Conservation (phyloP, 2,888 invertebrate genomes). For the Latrodectus hesperus region DNA sequence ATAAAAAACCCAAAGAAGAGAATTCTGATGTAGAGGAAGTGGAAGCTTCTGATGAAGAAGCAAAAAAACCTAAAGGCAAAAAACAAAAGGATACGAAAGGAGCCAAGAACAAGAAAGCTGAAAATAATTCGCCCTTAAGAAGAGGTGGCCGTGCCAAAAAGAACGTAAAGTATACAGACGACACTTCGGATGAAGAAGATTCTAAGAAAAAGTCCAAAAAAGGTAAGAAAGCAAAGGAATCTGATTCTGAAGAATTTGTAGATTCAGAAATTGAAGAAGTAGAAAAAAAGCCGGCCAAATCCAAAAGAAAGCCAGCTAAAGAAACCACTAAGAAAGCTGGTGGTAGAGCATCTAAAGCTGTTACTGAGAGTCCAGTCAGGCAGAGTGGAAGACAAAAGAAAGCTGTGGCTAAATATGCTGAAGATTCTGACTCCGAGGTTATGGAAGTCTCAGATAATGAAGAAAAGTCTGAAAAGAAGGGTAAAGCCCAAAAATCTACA, state of each 20-base stretch:
- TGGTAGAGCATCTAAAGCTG: slow-evolving; percentile 2
- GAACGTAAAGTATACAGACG: slow-evolving; percentile 17
- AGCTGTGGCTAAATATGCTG: slow-evolving; percentile 41
- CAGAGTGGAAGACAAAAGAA: slow-evolving; percentile 18
- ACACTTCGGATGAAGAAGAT: slow-evolving; percentile 22
- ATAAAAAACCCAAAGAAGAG: slow-evolving; percentile 1
- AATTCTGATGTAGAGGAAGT: slow-evolving; percentile 21
- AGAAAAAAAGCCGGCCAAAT: slow-evolving; percentile 13
- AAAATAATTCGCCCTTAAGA: neutral
- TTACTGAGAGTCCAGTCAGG: neutral
- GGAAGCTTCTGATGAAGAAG: slow-evolving; percentile 30
- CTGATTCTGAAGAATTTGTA: slow-evolving; percentile 39
- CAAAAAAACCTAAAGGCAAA: slow-evolving; percentile 1
- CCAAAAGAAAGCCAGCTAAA: neutral
- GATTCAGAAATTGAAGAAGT: slow-evolving; percentile 12
- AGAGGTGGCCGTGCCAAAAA: slow-evolving; percentile 1
- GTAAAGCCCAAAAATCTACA: neutral
- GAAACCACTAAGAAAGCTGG: slow-evolving; percentile 2
- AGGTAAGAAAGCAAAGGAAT: slow-evolving; percentile 22
- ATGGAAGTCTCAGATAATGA: slow-evolving; percentile 28
- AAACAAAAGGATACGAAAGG: slow-evolving; percentile 27
- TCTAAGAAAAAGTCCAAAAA: neutral
- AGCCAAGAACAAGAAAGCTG: neutral
- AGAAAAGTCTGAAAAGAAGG: slow-evolving; percentile 26
- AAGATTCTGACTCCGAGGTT: slow-evolving; percentile 54